Conservation (phyloP, 2,113 vertebrate species). For the Neoarius graeffei region DNA sequence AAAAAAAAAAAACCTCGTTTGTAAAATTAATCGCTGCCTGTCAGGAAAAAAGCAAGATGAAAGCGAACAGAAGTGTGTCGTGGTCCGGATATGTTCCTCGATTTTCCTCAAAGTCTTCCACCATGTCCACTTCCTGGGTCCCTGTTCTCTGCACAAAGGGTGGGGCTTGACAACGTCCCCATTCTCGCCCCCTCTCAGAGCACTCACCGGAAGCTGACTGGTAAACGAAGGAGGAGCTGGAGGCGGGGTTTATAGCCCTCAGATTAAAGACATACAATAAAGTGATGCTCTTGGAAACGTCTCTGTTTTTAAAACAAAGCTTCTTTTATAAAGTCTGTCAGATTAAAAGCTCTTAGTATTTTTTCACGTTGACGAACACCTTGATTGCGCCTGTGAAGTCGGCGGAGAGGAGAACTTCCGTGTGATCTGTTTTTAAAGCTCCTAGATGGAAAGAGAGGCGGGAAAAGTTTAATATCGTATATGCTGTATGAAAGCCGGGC, state of each 20-base stretch:
- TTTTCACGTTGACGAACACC: conserved; percentile 97
- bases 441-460: conserved; percentile 67
- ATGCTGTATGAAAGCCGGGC: too few species aligned
- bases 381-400: conserved; percentile 99
- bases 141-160: conserved; percentile 49
- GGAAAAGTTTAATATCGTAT: background rate
- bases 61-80: conserved; percentile 51
- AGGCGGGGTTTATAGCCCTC: conserved; percentile 30
- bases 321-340: background rate
- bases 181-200: conserved; percentile 46
- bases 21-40: background rate
- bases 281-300: conserved; percentile 16
- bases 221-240: conserved; percentile 34
- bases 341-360: conserved; percentile 71
- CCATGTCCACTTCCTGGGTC: conserved; percentile 51
- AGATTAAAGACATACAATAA: conserved; percentile 16
- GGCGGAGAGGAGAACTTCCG: conserved; percentile 94
- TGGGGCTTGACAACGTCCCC: conserved; percentile 31
- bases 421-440: conserved; percentile 89
- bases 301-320: conserved; percentile 34
- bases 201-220: conserved; percentile 53
- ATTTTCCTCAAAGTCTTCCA: conserved; percentile 42
- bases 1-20: background rate
- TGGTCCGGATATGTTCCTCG: conserved; percentile 18
- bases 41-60: conserved; percentile 38